Conservation (phyloP, 2,888 invertebrate genomes). For the Scaptomyza caliginosa region DNA sequence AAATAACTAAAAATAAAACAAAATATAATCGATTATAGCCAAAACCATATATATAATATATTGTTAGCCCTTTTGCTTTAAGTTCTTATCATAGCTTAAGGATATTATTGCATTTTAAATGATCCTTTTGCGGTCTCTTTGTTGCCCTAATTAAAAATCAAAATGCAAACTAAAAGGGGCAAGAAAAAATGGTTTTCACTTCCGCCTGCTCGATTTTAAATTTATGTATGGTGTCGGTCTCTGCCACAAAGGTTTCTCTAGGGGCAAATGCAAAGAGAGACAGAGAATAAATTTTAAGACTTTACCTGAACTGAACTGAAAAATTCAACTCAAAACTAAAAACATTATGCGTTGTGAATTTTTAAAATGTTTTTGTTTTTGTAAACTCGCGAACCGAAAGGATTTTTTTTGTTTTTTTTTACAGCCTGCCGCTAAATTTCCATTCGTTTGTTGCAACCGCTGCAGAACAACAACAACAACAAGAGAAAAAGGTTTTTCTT, state of each 20-base stretch:
- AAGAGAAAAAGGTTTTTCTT: slow-evolving; percentile 27
- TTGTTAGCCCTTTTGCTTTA: slow-evolving; percentile 13
- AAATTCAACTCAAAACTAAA: slow-evolving; percentile 16
- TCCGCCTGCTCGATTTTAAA: slow-evolving; percentile 50
- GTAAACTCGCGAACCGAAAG: slow-evolving; percentile 30
- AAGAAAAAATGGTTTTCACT: slow-evolving; percentile 57
- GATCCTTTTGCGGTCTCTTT: slow-evolving; percentile 58
- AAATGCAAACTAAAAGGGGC: slow-evolving; percentile 24
- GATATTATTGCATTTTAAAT: slow-evolving; percentile 51
- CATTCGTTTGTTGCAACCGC: slow-evolving; percentile 49
- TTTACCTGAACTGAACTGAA: slow-evolving; percentile 12
- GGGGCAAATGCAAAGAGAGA: slow-evolving; percentile 23
- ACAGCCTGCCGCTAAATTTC: slow-evolving; percentile 1
- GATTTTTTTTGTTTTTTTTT: no score
- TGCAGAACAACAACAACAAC: background rate
- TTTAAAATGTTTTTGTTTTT: slow-evolving; percentile 22
- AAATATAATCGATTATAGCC: no score
- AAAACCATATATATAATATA: background rate
- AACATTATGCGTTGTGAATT: slow-evolving; percentile 54
- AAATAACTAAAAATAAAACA: no score
- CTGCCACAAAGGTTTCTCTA: slow-evolving; percentile 47
- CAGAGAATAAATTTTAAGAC: background rate
- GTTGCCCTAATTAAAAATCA: slow-evolving; percentile 70
- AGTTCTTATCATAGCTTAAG: slow-evolving; percentile 29
- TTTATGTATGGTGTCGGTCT: slow-evolving; percentile 50